Evolutionary conservation across 1,140 invertebrate genomes (phyloP), one percentile per base, ranked within the genome.

Genomic region (Leptinotarsa texana): DNA sequence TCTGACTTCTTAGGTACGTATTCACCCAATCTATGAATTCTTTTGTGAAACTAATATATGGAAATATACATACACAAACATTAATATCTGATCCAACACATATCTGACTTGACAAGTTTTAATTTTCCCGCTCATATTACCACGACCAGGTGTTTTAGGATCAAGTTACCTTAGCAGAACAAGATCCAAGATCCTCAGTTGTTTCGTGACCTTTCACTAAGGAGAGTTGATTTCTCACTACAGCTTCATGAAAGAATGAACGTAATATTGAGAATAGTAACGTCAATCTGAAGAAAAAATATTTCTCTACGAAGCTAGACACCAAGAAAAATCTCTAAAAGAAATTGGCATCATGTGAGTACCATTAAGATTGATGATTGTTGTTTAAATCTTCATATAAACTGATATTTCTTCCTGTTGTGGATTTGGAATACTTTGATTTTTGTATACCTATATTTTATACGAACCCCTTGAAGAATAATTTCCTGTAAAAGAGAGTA

Each of bases 101-200:
- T 57, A 57, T 57, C 51, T 8, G 51, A 57, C 51, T 15, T 57
- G 51, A 51, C 48, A 18, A 22, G 49, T 70, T 73, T 67, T 62
- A 71, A 73, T 66, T 73, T 73, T 73, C 72, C 72, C 72, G 72
- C 72, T 73, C 72, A 49, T 73, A 67, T 67, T 67, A 67, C 72
- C 62, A 49, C 72, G 48, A 67, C 72, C 72, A 73, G 72, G 72
- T 73, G 72, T 73, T 66, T 71, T 73, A 61, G 63, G 72, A 65
- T 73, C 72, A 73, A 73, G 72, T 73, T 73, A 73, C 72, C 72
- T 73, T 73, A 63, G 69, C 69, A 42, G 72, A 73, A 73, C 72
- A 65, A 73, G 72, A 71, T 71, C 57, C 69, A 65, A 61, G 27
- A 27, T 69, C 49, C 69, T 71, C 69, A 73, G 72, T 73, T 67